phyloP scores from a whole-genome alignment of 2,797 vertebrate species.

The Periophthalmus magnuspinnatus region DNA sequence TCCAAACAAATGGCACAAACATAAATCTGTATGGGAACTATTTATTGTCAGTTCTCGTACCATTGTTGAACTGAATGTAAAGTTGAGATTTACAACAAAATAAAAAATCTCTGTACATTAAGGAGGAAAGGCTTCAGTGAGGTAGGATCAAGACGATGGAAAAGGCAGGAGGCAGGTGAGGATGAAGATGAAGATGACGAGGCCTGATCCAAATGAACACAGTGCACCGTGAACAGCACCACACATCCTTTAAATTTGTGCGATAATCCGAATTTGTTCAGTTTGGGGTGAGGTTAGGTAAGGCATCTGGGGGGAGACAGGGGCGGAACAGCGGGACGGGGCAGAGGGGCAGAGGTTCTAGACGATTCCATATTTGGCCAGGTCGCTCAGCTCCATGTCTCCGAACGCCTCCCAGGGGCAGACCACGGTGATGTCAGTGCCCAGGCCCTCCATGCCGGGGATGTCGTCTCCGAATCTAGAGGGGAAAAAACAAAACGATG shows the following conservation, averaged over 20 bases:
- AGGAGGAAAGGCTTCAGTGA: conserved; percentile 31
- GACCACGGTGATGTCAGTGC: conserved; percentile 85
- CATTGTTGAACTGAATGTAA: conserved; percentile 17
- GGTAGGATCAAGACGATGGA: neutral
- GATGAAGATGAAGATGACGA: neutral
- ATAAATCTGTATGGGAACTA: conserved; percentile 32
- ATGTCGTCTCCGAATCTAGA: conserved; percentile 94
- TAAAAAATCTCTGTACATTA: conserved; percentile 48
- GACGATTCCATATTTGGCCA: conserved; percentile 77
- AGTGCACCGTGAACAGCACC: conserved; percentile 13
- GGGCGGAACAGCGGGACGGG: neutral
- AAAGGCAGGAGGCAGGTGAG: conserved; percentile 35
- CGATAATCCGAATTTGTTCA: neutral
- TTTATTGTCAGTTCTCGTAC: conserved; percentile 47
- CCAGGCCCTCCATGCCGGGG: conserved; percentile 96
- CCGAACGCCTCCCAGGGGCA: conserved; percentile 88
- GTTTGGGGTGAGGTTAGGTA: conserved; percentile 9
- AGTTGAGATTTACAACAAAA: conserved; percentile 50
- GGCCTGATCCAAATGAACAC: neutral
- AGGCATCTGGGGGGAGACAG: neutral
- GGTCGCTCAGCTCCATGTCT: conserved; percentile 76
- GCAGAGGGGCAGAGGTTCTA: conserved; percentile 40
- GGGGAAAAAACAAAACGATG: no score
- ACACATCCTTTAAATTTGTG: neutral
- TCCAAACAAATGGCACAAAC: neutral